Percentiles rank a stretch among this genome's conserved stretches.
These are phyloP conservation scores for Orthonyx spaldingii DNA, from an alignment of 2,113 vertebrate species.

Conservation along the genomic window DNA sequence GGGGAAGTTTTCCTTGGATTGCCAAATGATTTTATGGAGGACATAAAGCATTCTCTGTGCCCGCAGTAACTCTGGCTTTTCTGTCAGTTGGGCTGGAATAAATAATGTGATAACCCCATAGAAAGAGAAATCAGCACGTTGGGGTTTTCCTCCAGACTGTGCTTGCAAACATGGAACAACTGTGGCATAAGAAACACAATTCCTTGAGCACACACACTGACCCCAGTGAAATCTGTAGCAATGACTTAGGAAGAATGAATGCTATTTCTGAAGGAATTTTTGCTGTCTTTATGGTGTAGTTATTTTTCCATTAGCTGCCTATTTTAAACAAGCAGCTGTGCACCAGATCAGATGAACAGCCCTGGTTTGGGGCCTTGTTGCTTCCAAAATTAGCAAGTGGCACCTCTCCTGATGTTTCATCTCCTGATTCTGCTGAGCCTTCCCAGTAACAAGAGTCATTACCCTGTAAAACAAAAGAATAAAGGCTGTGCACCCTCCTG, in stretches of 20 bases:
- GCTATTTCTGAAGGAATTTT: neutral
- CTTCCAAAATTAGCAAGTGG: neutral
- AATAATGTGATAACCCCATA: neutral
- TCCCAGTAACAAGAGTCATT: neutral
- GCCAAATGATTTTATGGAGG: neutral
- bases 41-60: neutral
- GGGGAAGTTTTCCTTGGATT: neutral
- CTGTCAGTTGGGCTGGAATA: neutral
- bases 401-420: neutral
- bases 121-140: neutral
- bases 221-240: neutral
- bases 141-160: neutral
- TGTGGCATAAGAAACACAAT: neutral
- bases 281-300: neutral
- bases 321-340: neutral
- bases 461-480: neutral
- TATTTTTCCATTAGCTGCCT: neutral
- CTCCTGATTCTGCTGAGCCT: neutral
- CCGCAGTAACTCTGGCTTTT: neutral
- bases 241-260: neutral
- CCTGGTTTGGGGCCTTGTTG: neutral
- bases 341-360: neutral
- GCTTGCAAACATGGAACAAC: rapidly evolving
- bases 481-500: neutral
- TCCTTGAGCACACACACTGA: rapidly evolving